Evolutionary conservation across 2,888 invertebrate genomes (phyloP).

Genomic region (Thymelicus acteon): DNA sequence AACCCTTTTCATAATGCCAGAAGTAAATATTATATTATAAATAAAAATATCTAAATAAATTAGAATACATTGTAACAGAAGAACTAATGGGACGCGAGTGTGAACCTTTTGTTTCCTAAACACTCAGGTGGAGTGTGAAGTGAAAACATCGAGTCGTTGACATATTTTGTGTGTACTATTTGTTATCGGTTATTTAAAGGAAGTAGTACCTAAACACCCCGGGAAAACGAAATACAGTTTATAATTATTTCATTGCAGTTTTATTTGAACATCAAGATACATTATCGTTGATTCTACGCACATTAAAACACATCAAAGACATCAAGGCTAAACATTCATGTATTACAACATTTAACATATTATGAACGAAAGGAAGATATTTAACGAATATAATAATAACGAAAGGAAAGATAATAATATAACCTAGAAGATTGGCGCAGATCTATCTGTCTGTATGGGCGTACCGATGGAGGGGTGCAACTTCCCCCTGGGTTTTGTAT

Average conservation of each 20-base stretch:
- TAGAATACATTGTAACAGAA: background rate
- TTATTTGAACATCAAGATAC: background rate
- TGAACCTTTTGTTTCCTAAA: slow-evolving; percentile 7
- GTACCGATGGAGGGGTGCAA: too few relatives aligned
- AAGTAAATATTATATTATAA: too few relatives aligned
- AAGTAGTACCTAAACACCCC: slow-evolving; percentile 7
- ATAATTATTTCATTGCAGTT: slow-evolving; percentile 16
- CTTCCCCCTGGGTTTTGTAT: too few relatives aligned
- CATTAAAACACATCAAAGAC: background rate
- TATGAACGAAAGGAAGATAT: too few relatives aligned
- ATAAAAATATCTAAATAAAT: too few relatives aligned
- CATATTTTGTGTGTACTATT: background rate
- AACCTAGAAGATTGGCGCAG: too few relatives aligned
- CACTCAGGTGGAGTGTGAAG: slow-evolving; percentile 1
- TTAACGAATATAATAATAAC: too few relatives aligned
- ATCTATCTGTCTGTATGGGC: too few relatives aligned
- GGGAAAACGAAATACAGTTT: slow-evolving; percentile 18
- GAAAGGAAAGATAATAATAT: too few relatives aligned
- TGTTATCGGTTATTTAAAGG: slow-evolving; percentile 3
- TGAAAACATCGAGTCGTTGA: background rate
- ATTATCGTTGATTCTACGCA: background rate
- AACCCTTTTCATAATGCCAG: background rate
- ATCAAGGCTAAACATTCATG: too few relatives aligned
- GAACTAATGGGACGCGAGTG: background rate
- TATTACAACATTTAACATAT: too few relatives aligned